Percentiles rank a stretch among this genome's conserved stretches.
Evolutionary conservation across 2,113 vertebrate genomes (phyloP).

Genomic region (Nerophis ophidion): DNA sequence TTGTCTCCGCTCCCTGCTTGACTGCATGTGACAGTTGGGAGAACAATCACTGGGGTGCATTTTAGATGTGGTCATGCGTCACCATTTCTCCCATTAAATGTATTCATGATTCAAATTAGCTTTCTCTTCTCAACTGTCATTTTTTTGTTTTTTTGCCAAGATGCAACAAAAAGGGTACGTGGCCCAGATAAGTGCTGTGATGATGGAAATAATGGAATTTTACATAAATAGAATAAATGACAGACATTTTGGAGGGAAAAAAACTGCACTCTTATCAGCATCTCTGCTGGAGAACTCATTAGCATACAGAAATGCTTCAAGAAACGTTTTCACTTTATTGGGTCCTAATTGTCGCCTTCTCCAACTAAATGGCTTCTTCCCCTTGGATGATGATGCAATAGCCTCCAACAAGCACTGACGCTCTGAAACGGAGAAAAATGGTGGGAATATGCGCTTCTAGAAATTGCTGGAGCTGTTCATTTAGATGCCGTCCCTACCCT

Average conservation of each 20-base stretch:
- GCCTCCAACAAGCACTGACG: constrained; percentile 20
- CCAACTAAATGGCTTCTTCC: constrained; percentile 40
- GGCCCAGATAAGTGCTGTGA: constrained; percentile 33
- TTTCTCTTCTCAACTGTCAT: constrained; percentile 41
- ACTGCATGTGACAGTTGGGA: constrained; percentile 53
- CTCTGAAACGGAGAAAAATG: constrained; percentile 3
- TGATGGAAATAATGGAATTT: constrained; percentile 43
- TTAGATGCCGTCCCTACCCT: constrained; percentile 1
- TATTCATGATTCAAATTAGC: constrained; percentile 72
- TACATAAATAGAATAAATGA: constrained; percentile 40
- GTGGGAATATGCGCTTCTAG: background rate
- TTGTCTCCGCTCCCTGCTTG: constrained; percentile 11
- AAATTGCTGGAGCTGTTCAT: constrained; percentile 7
- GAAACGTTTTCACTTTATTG: constrained; percentile 56
- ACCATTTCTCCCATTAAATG: constrained; percentile 67
- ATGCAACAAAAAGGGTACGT: constrained; percentile 15
- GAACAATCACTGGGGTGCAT: constrained; percentile 47
- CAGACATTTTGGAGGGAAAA: background rate
- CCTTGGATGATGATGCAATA: constrained; percentile 48
- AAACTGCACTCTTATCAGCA: constrained; percentile 28
- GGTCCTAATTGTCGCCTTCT: constrained; percentile 56
- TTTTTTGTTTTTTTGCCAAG: constrained; percentile 8
- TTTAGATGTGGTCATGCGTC: constrained; percentile 61
- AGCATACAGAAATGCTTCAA: constrained; percentile 40
- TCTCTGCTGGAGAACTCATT: constrained; percentile 39